A percentile compares a stretch with the other conserved stretches of the same genome.
Evolutionary conservation across 2,888 invertebrate genomes (phyloP).

Genomic region (Lasioglossum morio): DNA sequence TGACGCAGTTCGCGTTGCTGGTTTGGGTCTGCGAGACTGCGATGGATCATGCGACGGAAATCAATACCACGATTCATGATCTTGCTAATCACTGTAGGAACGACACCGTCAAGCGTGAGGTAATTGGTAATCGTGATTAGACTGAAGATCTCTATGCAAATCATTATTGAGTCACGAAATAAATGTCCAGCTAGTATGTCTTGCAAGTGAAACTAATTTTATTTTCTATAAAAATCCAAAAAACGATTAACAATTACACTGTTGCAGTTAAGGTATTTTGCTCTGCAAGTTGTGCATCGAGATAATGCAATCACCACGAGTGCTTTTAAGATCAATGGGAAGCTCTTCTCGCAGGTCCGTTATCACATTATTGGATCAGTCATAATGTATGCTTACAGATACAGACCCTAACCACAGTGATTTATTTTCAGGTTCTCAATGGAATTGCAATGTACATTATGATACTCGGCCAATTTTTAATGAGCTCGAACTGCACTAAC

Average conservation of each 20-base stretch:
- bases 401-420: neutral
- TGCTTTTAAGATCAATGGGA: neutral
- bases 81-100: neutral
- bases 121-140: neutral
- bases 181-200: too few relatives aligned
- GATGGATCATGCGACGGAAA: neutral
- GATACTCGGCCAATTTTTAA: constrained; percentile 76
- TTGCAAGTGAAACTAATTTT: too few relatives aligned
- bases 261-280: neutral
- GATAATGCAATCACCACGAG: neutral
- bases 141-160: neutral
- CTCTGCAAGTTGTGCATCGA: neutral
- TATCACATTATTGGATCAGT: neutral
- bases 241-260: too few relatives aligned
- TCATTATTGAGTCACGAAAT: too few relatives aligned
- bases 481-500: neutral
- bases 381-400: neutral
- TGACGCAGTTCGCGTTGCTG: too few relatives aligned
- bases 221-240: too few relatives aligned
- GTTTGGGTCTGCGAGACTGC: neutral
- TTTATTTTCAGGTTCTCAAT: constrained; percentile 72
- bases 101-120: neutral
- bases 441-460: constrained; percentile 76
- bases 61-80: neutral
- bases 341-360: neutral